These are phyloP conservation scores for Geophilus truncorum DNA, from an alignment of 2,888 invertebrate species.

Conservation along the genomic window DNA sequence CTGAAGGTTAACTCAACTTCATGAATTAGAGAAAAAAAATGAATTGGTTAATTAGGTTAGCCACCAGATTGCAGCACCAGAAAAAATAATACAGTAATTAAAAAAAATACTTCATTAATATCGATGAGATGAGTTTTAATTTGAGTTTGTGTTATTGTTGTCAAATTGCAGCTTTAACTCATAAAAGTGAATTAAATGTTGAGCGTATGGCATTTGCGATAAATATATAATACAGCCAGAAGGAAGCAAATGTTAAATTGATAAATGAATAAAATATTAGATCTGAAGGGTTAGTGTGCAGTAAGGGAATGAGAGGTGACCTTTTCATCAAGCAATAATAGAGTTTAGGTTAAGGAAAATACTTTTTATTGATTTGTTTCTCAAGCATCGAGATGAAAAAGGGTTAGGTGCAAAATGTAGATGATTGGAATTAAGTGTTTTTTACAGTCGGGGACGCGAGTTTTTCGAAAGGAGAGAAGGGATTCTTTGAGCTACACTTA, in stretches of 20 bases:
- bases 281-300: background rate
- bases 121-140: background rate
- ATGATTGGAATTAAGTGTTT: slow-evolving; percentile 13
- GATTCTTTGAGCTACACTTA: background rate
- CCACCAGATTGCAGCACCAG: background rate
- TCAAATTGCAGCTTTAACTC: background rate
- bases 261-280: background rate
- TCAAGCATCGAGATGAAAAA: too few species aligned
- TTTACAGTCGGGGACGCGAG: background rate
- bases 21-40: too few species aligned
- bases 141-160: background rate
- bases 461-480: background rate
- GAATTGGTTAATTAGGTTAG: background rate
- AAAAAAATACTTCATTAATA: background rate
- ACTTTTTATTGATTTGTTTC: background rate
- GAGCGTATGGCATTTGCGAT: background rate
- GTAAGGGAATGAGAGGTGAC: background rate
- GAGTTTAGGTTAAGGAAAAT: background rate
- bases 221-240: background rate
- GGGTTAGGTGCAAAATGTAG: background rate
- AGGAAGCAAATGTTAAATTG: background rate
- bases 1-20: too few species aligned
- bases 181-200: background rate
- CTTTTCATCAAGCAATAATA: background rate
- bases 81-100: background rate